A percentile compares a stretch with the other conserved stretches of the same genome.
phyloP scores from a whole-genome alignment of 2,888 invertebrate genomes.

The Tinea trinotella region DNA sequence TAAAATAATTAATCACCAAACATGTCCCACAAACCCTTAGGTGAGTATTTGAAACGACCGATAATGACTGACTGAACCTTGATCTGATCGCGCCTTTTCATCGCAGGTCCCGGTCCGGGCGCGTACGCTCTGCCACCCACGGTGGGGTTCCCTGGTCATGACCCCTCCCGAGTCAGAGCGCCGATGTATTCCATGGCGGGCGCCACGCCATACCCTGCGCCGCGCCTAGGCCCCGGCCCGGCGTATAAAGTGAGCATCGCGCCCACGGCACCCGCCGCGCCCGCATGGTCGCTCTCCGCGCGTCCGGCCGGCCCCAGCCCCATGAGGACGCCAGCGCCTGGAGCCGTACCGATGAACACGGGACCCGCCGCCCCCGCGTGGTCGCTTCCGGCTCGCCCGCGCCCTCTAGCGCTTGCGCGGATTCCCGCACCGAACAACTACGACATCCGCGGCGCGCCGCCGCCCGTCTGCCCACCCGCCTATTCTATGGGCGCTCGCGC shows the following conservation, averaged over 20 bases:
- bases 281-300: conserved; percentile 20
- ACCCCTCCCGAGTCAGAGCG: conserved; percentile 72
- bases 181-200: conserved; percentile 77
- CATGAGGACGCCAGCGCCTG: conserved; percentile 18
- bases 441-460: conserved; percentile 37
- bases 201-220: conserved; percentile 51
- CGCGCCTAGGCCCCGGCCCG: conserved; percentile 59
- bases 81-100: too few relatives aligned
- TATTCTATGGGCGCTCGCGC: conserved; percentile 25
- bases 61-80: not conserved
- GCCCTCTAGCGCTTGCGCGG: conserved; percentile 21
- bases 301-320: conserved; percentile 21
- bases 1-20: not conserved
- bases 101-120: conserved; percentile 77
- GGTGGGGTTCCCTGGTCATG: conserved; percentile 74
- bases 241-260: conserved; percentile 47
- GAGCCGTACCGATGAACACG: conserved; percentile 37
- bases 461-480: conserved; percentile 57
- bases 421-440: conserved; percentile 11
- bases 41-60: not conserved
- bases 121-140: conserved; percentile 75
- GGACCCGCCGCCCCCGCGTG: conserved; percentile 62
- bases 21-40: conserved; percentile 4
- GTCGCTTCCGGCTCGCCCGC: conserved; percentile 41
- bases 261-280: conserved; percentile 32